Conservation (phyloP, 2,888 invertebrate genomes). For the Pogonocherus hispidulus region DNA sequence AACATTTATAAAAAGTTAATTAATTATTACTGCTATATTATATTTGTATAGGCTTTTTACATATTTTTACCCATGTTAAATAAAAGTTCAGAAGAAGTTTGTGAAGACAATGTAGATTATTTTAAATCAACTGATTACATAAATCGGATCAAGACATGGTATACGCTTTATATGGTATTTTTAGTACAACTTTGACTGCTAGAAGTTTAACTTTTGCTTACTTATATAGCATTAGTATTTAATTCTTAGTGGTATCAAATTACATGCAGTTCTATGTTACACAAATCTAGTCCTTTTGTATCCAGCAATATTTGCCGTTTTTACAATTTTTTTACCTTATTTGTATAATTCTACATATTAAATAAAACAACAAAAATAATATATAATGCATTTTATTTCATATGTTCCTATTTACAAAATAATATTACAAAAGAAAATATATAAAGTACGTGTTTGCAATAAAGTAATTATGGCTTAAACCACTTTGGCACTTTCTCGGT, state of each 20-base stretch:
- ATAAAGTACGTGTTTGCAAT: too few species aligned
- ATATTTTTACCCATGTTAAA: not conserved
- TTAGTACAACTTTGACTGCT: not conserved
- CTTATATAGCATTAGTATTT: too few species aligned
- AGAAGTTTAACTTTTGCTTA: too few species aligned
- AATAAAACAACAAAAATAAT: constrained; percentile 7
- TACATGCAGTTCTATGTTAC: not conserved
- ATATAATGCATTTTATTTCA: constrained; percentile 6
- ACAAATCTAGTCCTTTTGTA: constrained; percentile 28
- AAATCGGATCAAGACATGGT: not conserved
- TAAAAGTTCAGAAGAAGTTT: not conserved
- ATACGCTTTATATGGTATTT: not conserved
- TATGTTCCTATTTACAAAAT: constrained; percentile 18
- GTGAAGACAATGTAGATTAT: not conserved
- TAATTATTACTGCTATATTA: constrained; percentile 23
- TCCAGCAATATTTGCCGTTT: constrained; percentile 22
- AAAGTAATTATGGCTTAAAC: constrained; percentile 61
- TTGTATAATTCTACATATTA: constrained; percentile 3
- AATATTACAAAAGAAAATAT: constrained; percentile 24
- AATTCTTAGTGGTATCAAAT: too few species aligned
- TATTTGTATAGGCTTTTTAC: not conserved
- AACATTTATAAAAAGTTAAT: not conserved
- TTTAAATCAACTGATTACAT: not conserved
- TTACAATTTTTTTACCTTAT: constrained; percentile 22
- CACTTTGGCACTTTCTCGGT: constrained; percentile 65